Base-by-base conservation (phyloP, 2,888 invertebrate genomes). In the Eurytoma californica region DNA sequence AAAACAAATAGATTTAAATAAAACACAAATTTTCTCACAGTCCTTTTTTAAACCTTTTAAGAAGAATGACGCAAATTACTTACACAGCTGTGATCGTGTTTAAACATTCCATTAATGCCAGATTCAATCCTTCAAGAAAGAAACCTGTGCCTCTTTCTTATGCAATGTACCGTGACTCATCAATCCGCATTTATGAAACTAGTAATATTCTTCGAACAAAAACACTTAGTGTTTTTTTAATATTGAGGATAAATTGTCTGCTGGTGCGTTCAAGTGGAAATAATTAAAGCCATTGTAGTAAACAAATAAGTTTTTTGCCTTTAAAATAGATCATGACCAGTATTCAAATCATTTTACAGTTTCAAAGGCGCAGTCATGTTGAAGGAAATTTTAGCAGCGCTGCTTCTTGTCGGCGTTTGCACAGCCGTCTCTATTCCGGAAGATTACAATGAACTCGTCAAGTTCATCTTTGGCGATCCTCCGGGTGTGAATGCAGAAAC, bases 61-160 rank as follows among this genome's bases (percentile, higher is more conserved):
- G 39, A 39, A 39, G 39, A 39, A 9, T 70, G 70, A 77, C 65
- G 70, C 65, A 70, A 77, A 57, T 57, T 49, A 70, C 65, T 65
- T 65, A 60, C 61, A 2, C 57, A 70, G 65, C 20, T 70, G 70
- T 68, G 24, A 18, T 49, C 65, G 18, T 77, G 24, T 70, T 57
- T 77, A 57, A 61, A 70, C 24, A 65, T 70, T 66, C 49, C 18
- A 65, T 70, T 55, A 66, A 77, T 70, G 49, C 49, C 55, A 57
- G 57, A 12, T 66, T 70, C 57, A 57, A 70, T 70, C 51, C 16
- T n/a, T 65, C 51, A 66, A 77, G 55, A 3, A 61, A 77, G 24
- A 77, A 49, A n/a, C n/a, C 60, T 68, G 53, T 18, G 68, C 51
- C 16, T 68, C 30, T 67, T 75, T 72, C 67, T 68, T 69, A 76